These are phyloP conservation scores for Rhamphomyia laevipes DNA, from an alignment of 2,888 invertebrate genomes.

Conservation along the genomic window DNA sequence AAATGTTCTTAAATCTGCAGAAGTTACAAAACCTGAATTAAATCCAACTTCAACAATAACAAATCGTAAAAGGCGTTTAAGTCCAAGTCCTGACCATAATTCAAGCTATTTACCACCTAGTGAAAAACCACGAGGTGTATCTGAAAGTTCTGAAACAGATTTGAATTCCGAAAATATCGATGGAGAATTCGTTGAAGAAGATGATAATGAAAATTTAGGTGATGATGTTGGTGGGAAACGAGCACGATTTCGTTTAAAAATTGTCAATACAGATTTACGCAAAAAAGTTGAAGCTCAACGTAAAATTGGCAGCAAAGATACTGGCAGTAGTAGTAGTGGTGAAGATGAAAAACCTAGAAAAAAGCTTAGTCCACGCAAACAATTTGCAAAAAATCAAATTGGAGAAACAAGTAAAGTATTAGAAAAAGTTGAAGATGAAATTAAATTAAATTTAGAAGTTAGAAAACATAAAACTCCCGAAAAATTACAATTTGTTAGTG, in stretches of 20 bases:
- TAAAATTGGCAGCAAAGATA: slow-evolving; percentile 26
- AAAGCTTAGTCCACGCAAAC: neutral
- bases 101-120: neutral
- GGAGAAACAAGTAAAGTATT: neutral
- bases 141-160: slow-evolving; percentile 31
- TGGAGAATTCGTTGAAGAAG: slow-evolving; percentile 27
- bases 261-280: slow-evolving; percentile 24
- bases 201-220: slow-evolving; percentile 21
- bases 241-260: slow-evolving; percentile 31
- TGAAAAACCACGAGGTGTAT: slow-evolving; percentile 24
- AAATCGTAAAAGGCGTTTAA: slow-evolving; percentile 31
- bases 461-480: no score
- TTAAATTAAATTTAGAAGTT: no score
- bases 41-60: slow-evolving; percentile 2
- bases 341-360: slow-evolving; percentile 25
- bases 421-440: neutral
- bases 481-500: no score
- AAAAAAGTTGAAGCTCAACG: slow-evolving; percentile 30
- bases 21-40: neutral
- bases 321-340: slow-evolving; percentile 31
- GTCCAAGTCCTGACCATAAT: slow-evolving; percentile 6
- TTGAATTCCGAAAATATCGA: slow-evolving; percentile 40
- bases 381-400: slow-evolving; percentile 17
- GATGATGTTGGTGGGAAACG: slow-evolving; percentile 33
- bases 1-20: neutral